Percentiles rank a stretch among this genome's conserved stretches.
phyloP scores from a whole-genome alignment of 2,888 invertebrate species.

The Phrixothrix hirtus region DNA sequence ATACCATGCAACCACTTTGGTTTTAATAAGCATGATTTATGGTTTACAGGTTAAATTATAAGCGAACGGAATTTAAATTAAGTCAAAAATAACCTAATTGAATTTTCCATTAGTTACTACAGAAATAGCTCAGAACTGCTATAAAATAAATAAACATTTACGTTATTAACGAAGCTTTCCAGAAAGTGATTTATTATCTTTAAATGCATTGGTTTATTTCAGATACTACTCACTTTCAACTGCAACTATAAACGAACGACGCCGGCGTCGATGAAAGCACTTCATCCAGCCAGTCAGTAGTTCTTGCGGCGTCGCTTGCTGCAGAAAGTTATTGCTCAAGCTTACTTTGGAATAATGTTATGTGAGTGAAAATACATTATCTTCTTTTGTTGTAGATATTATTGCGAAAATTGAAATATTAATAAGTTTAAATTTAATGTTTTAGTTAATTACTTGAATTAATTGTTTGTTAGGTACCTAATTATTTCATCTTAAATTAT shows the following conservation, averaged over 20 bases:
- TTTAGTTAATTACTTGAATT: no score
- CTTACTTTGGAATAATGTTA: conserved; percentile 22
- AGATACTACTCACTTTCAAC: not conserved
- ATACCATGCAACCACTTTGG: no score
- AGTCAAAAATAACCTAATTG: no score
- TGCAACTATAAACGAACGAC: conserved; percentile 3
- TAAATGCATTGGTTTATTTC: no score
- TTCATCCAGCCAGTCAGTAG: conserved; percentile 13
- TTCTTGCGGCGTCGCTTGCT: conserved; percentile 4
- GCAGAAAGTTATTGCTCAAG: conserved; percentile 17
- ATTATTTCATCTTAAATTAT: no score
- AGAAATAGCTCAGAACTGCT: no score
- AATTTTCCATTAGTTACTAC: no score
- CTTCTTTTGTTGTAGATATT: not conserved
- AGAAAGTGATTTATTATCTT: no score
- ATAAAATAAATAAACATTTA: not conserved
- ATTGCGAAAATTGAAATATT: not conserved
- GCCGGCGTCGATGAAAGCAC: conserved; percentile 15
- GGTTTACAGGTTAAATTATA: no score
- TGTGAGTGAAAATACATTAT: conserved; percentile 15
- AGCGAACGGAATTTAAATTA: no score
- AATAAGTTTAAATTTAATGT: not conserved
- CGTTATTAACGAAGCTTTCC: not conserved
- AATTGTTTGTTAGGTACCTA: not conserved
- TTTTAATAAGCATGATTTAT: no score